These are phyloP conservation scores for Cremastobaeus sp. DNA, from an alignment of 2,888 invertebrate species.

Conservation along the genomic window DNA sequence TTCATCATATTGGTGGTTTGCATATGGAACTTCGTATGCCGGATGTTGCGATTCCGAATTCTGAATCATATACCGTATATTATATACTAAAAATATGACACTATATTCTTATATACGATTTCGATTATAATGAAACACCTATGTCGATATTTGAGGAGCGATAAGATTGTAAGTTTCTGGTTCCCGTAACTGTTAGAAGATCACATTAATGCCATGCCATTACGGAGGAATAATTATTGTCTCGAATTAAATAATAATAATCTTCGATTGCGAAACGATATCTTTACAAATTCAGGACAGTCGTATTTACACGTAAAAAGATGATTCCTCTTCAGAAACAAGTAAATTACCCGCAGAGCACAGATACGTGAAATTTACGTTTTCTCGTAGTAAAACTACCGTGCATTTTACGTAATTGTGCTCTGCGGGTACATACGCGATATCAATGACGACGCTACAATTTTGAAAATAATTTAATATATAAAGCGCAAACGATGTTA, in stretches of 20 bases:
- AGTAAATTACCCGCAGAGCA: no score
- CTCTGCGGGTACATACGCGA: no score
- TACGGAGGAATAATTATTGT: conserved; percentile 35
- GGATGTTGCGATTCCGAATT: conserved; percentile 60
- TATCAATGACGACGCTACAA: no score
- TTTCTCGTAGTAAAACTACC: no score
- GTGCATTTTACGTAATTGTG: no score
- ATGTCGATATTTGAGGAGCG: conserved; percentile 67
- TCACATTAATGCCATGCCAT: conserved; percentile 43
- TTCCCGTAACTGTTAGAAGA: conserved; percentile 57
- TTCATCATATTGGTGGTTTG: conserved; percentile 44
- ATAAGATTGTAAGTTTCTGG: conserved; percentile 61
- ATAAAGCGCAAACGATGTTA: no score
- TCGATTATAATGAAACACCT: conserved; percentile 65
- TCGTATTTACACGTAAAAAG: conserved; percentile 27
- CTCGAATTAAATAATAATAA: conserved; percentile 41
- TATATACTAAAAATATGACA: conserved; percentile 54
- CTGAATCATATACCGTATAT: conserved; percentile 43
- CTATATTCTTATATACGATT: conserved; percentile 50
- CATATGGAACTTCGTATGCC: conserved; percentile 57
- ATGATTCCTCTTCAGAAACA: conserved; percentile 27
- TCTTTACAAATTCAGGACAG: conserved; percentile 46
- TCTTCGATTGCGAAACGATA: conserved; percentile 44
- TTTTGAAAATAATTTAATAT: no score
- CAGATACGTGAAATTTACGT: no score